Evolutionary conservation across 1,140 invertebrate genomes (phyloP).

Genomic region (Xylocopa sonorina): DNA sequence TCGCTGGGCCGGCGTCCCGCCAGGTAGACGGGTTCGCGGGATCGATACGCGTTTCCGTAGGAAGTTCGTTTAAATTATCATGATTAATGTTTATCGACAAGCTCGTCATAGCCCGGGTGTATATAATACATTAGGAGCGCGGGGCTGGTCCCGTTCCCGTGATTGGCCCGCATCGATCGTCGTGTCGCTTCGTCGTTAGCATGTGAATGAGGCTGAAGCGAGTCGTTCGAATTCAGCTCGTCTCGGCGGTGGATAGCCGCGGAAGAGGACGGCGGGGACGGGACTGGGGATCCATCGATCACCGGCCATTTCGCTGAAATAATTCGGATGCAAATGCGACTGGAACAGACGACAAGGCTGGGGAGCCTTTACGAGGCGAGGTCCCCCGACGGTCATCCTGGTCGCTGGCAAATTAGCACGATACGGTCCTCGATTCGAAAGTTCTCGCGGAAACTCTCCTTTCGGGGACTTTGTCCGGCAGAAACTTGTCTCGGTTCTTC

Average conservation of each 20-base stretch:
- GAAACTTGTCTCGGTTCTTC: no score
- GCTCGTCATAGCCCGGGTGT: constrained; percentile 47
- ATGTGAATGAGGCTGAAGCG: constrained; percentile 59
- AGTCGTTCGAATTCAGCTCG: constrained; percentile 59
- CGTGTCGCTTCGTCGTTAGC: constrained; percentile 52
- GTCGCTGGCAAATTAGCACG: not conserved
- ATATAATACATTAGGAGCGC: constrained; percentile 57
- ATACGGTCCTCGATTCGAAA: not conserved
- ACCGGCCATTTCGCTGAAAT: constrained; percentile 62
- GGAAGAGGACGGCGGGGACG: not conserved
- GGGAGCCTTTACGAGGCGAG: constrained; percentile 47
- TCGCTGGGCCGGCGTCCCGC: not conserved
- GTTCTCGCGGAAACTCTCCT: not conserved
- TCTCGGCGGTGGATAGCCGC: constrained; percentile 32
- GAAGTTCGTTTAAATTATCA: constrained; percentile 61
- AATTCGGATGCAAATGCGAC: constrained; percentile 61
- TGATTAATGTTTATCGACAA: constrained; percentile 62
- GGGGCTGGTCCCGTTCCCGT: constrained; percentile 25
- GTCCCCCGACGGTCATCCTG: constrained; percentile 46
- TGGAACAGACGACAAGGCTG: constrained; percentile 47
- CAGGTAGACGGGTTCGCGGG: not conserved
- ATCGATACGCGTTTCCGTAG: constrained; percentile 37
- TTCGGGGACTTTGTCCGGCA: not conserved
- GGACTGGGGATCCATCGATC: constrained; percentile 52
- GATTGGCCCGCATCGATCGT: constrained; percentile 60